phyloP scores from a whole-genome alignment of 1,140 invertebrate genomes.

The Sinonovacula constricta region DNA sequence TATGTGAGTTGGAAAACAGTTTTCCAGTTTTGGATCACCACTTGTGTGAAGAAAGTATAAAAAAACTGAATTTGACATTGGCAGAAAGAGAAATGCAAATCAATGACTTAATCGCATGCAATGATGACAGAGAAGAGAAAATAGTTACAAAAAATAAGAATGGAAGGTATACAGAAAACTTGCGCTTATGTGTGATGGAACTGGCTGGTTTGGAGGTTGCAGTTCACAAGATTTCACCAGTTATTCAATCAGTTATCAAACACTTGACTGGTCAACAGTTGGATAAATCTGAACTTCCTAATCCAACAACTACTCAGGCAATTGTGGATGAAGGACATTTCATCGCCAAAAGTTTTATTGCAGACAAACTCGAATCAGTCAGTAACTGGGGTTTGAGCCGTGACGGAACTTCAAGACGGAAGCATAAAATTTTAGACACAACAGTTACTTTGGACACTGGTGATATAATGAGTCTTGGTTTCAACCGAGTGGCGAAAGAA shows the following conservation, averaged over 20 bases:
- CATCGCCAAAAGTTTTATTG: conserved; percentile 44
- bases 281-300: conserved; percentile 16
- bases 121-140: conserved; percentile 1
- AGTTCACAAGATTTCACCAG: conserved; percentile 48
- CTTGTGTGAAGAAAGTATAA: neutral
- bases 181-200: conserved; percentile 51
- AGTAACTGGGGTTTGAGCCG: conserved; percentile 31
- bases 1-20: too few species aligned
- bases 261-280: conserved; percentile 32
- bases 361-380: conserved; percentile 23
- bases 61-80: too few species aligned
- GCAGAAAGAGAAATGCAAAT: too few species aligned
- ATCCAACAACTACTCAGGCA: conserved; percentile 6
- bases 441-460: neutral
- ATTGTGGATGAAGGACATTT: conserved; percentile 55
- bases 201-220: conserved; percentile 55
- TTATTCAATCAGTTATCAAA: conserved; percentile 38
- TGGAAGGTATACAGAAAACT: conserved; percentile 27
- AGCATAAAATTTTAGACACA: conserved; percentile 41
- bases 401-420: conserved; percentile 38
- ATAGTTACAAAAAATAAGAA: conserved; percentile 6
- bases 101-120: too few species aligned
- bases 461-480: conserved; percentile 24
- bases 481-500: conserved; percentile 7
- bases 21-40: too few species aligned